Base-by-base conservation (phyloP, 1,140 invertebrate genomes). In the Drosophila kikkawai region DNA sequence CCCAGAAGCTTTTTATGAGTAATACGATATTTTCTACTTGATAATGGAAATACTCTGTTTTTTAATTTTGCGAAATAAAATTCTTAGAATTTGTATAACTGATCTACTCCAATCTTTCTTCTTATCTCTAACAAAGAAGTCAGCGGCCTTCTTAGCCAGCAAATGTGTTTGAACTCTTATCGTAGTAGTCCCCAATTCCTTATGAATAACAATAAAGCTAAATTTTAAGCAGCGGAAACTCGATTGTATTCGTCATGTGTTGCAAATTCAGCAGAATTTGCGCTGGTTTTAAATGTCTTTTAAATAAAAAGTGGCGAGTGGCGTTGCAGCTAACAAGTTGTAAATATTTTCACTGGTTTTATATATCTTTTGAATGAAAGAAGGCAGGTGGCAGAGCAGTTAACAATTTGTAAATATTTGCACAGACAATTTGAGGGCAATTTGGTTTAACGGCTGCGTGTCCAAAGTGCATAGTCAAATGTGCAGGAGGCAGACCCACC, bases 341-440 rank as follows among this genome's bases (percentile, higher is more conserved):
- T 73, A 68, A 80, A 81, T 75, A 66, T 85, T 78, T 69, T 29
- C 51, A 13, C 53, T 29, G 26, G 26, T 29, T 7, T 2, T 9
- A 41, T 32, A 17, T 15, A n/a, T 42, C 36, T 41, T 29, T 53
- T n/a, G 19, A 55, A 37, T 36, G 15, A 36, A 22, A 51, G 15
- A 12, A 17, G 13, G 0, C 34, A 39, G 34, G 13, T 22, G 42
- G 9, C 8, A 67, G 5, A 22, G 48, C 36, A 60, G 58, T 71
- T 77, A 47, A 17, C 26, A 63, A 56, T 67, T 50, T 50, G 41
- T 73, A 68, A 80, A 81, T 75, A 66, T 85, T 78, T 69, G 34
- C 51, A n/a, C 53, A 67, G 36, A 61, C 65, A 75, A 70, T 63
- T 66, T 61, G 13, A 42, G 34, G 60, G 39, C 42, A 57, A 57